Percentiles rank a stretch among this genome's conserved stretches.
These are phyloP conservation scores for Trichopria drosophilae DNA, from an alignment of 2,888 invertebrate species.

Conservation along the genomic window DNA sequence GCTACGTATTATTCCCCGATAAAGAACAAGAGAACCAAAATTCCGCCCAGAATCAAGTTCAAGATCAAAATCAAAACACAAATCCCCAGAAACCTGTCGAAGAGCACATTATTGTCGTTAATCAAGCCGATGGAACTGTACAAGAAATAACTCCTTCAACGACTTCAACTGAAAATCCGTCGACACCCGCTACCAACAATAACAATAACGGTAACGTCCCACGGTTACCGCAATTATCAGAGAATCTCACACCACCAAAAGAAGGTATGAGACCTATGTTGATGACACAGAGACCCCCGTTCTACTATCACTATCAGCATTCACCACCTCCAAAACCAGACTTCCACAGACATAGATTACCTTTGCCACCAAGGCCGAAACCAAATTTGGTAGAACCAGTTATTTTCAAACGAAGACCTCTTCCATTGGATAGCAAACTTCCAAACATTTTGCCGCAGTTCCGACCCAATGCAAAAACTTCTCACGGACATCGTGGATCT, in stretches of 20 bases:
- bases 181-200: background rate
- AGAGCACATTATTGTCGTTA: slow-evolving; percentile 50
- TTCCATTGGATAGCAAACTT: slow-evolving; percentile 42
- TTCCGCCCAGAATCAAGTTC: too few species aligned
- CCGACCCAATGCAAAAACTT: slow-evolving; percentile 68
- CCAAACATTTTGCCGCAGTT: slow-evolving; percentile 76
- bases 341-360: slow-evolving; percentile 34
- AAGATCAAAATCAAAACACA: slow-evolving; percentile 30
- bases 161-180: slow-evolving; percentile 17
- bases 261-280: slow-evolving; percentile 37
- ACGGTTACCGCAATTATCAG: slow-evolving; percentile 46
- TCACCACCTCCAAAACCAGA: slow-evolving; percentile 4
- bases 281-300: slow-evolving; percentile 40
- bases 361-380: slow-evolving; percentile 40
- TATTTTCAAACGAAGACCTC: slow-evolving; percentile 34
- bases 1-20: too few species aligned
- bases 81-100: slow-evolving; percentile 38
- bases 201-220: slow-evolving; percentile 23
- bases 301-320: slow-evolving; percentile 45
- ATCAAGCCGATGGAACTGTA: slow-evolving; percentile 49
- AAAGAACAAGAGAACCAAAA: too few species aligned
- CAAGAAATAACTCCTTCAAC: slow-evolving; percentile 41
- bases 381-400: slow-evolving; percentile 33
- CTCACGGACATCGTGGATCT: slow-evolving; percentile 57
- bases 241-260: slow-evolving; percentile 50